Base-by-base conservation (phyloP, 2,888 invertebrate species). In the Thelaira solivaga region DNA sequence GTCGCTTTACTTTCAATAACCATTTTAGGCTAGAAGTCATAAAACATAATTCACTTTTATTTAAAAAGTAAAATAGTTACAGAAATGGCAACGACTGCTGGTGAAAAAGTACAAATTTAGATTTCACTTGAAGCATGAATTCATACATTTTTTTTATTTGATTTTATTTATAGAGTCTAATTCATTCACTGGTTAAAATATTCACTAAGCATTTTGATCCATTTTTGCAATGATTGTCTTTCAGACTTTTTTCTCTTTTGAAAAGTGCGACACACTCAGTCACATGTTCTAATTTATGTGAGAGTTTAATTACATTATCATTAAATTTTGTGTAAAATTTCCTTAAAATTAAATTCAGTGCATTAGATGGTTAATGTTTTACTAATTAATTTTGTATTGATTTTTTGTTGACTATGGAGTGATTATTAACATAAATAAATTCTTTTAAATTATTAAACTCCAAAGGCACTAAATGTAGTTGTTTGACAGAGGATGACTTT, bases 1-100 rank as follows among this genome's bases (percentile, higher is more conserved):
- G 72, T 73, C 76, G 76, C 74, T 65, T 74, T 61, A 43, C 78
- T 78, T 78, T 78, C 69, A 61, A 65, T 61, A 71, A 69, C 78
- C 78, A 78, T 78, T 78, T 78, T 74, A 11, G 65, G 78, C 45
- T 45, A 41, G 47, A 53, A 71, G 31, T 78, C 65, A 78, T 78
- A 78, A 78, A 71, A 71, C 78, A 74, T 78, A 71, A 74, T 65
- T 78, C 69, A 74, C 34, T 69, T 64, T 69, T 69, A 69, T 64
- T 67, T 29, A 36, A 51, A 11, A 10, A 67, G 45, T 29, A 20
- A 61, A 75, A 61, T 55, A 53, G 45, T 11, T 53, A 61, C 47
- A 39, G 22, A 53, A 45, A 68, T 75, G 67, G 67, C 43, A 39
- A 62, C 51, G 45, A 29, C 43, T 4, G 5, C 22, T 53, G 55